phyloP scores from a whole-genome alignment of 2,888 invertebrate species.

The Pandemis heparana region DNA sequence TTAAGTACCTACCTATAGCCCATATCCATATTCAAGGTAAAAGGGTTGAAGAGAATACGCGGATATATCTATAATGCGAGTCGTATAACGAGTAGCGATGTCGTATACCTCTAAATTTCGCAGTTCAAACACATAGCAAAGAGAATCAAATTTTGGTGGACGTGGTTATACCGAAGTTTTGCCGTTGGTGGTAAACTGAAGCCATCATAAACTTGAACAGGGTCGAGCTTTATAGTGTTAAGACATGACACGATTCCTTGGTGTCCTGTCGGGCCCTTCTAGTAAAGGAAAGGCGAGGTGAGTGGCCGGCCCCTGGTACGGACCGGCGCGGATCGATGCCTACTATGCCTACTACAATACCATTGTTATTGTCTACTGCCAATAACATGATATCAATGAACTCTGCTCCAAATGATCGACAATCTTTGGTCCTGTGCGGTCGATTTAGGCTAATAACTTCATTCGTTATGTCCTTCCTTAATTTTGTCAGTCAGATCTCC shows the following conservation, averaged over 20 bases:
- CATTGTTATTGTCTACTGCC: constrained; percentile 66
- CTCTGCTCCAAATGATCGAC: background rate
- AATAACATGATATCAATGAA: constrained; percentile 46
- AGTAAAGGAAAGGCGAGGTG: constrained; percentile 60
- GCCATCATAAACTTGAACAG: background rate
- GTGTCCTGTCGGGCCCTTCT: constrained; percentile 21
- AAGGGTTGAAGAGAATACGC: too few species aligned
- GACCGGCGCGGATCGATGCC: constrained; percentile 74
- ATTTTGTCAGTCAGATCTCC: background rate
- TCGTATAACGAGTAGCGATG: background rate
- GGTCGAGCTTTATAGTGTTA: constrained; percentile 13
- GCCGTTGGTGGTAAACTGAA: constrained; percentile 6
- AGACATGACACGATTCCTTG: constrained; percentile 19
- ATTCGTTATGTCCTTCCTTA: background rate
- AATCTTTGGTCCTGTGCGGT: background rate
- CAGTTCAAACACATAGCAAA: background rate
- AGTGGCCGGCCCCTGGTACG: constrained; percentile 75
- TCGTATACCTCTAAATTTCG: background rate
- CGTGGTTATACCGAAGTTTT: background rate
- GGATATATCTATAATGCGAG: too few species aligned
- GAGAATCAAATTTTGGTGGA: background rate
- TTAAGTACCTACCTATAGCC: too few species aligned
- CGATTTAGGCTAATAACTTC: background rate
- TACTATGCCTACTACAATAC: constrained; percentile 51
- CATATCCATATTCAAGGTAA: background rate